Evolutionary conservation across 2,797 vertebrate genomes (phyloP), one percentile per base, ranked within the genome.

Genomic region (Oryzias dopingdopingensis): DNA sequence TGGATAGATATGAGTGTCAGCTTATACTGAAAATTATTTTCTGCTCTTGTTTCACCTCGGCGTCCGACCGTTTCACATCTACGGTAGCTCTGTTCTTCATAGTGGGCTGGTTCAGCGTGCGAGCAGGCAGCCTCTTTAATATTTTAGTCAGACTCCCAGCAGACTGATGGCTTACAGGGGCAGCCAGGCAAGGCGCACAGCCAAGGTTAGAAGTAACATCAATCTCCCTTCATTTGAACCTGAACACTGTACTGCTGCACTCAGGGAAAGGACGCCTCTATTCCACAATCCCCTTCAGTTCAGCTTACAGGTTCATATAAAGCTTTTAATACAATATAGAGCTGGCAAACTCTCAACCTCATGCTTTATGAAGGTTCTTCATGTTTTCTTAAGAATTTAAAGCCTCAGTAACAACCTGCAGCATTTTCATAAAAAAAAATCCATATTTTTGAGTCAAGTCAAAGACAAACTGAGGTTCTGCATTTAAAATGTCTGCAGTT

Each of bases 161-260:
- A 78, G 82, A 86, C 84, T 84, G 80, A 86, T 87, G 79, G 82
- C 79, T 83, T 81, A 79, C 74, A 84, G 85, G 69, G 52, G 79
- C 81, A 86, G 79, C 72, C 82, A 82, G 79, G 80, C 82, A 80
- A 67, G 76, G 75, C 49, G 46, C 67, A 72, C 42, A 60, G 76
- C 82, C 83, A 87, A 86, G 85, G 86, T 86, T 79, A 87, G 79
- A 72, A 59, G 62, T 65, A 71, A 81, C 82, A 86, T 85, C 80
- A 77, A 56, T 73, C 77, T 80, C 59, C 73, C 57, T 83, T 76
- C 60, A 74, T 83, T 73, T 78, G 73, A 82, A 83, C 74, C 80
- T 63, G 62, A 67, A 54, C 52, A 48, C 70, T 76, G 41, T 62
- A 52, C 56, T 22, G 52, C 61, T n/a, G 44, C 43, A 40, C 43